Evolutionary conservation across 2,888 invertebrate species (phyloP).

Genomic region (Diarsia brunnea): DNA sequence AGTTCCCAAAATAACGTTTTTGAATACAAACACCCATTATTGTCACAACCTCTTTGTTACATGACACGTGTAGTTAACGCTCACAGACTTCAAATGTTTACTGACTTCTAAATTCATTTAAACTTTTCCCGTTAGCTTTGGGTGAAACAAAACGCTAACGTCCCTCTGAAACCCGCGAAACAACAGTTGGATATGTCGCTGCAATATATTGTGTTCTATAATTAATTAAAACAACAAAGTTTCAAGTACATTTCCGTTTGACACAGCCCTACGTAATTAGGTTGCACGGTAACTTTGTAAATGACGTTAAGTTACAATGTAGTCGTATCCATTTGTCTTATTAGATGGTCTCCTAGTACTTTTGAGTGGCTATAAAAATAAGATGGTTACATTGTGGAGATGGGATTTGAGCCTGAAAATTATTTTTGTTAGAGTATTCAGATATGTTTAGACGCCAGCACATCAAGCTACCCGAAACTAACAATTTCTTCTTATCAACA

Average conservation of each 20-base stretch:
- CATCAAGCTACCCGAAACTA: no score
- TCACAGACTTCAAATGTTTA: constrained; percentile 45
- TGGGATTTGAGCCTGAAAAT: background rate
- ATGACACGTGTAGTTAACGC: constrained; percentile 51
- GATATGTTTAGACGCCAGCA: background rate
- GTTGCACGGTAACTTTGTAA: constrained; percentile 65
- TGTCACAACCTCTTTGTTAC: constrained; percentile 38
- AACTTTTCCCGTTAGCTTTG: constrained; percentile 63
- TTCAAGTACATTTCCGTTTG: constrained; percentile 73
- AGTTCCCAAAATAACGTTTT: constrained; percentile 22
- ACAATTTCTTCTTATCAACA: no score
- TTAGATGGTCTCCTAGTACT: constrained; percentile 25
- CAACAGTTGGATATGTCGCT: constrained; percentile 67
- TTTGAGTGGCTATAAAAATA: constrained; percentile 52
- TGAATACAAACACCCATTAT: constrained; percentile 36
- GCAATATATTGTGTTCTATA: constrained; percentile 71
- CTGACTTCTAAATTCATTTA: constrained; percentile 61
- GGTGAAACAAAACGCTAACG: constrained; percentile 60
- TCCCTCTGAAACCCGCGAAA: constrained; percentile 59
- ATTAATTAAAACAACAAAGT: constrained; percentile 84
- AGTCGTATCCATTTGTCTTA: constrained; percentile 41
- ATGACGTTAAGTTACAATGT: constrained; percentile 55
- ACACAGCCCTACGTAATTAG: constrained; percentile 71
- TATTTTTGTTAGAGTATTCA: background rate
- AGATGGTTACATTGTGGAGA: constrained; percentile 22